Conservation (phyloP, 1,140 invertebrate species). For the Chlorops oryzae region DNA sequence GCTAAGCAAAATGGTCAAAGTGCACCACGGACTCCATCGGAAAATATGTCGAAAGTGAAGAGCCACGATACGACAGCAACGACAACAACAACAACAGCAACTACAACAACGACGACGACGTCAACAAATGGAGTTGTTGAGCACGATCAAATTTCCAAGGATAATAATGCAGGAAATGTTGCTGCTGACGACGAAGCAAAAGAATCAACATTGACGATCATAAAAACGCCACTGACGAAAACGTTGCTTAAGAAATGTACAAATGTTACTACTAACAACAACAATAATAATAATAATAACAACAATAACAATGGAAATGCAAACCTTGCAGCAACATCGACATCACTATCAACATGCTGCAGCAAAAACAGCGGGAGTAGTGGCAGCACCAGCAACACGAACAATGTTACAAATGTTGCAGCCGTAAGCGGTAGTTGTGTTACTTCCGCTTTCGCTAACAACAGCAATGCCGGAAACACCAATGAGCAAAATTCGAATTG, state of each 20-base stretch:
- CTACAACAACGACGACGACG: constrained; percentile 5
- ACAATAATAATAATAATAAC: constrained; percentile 13
- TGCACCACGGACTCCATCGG: too few species aligned
- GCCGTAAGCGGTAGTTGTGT: too few species aligned
- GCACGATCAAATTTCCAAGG: too few species aligned
- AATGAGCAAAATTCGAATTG: background rate
- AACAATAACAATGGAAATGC: constrained; percentile 8
- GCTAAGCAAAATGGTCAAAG: too few species aligned
- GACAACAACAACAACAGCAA: constrained; percentile 9
- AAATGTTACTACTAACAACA: constrained; percentile 2
- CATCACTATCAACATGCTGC: constrained; percentile 17
- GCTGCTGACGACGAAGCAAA: constrained; percentile 7
- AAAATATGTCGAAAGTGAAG: too few species aligned
- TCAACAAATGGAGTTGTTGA: constrained; percentile 9
- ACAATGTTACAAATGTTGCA: too few species aligned
- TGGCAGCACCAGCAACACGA: background rate
- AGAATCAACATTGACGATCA: constrained; percentile 26
- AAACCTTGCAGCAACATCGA: constrained; percentile 12
- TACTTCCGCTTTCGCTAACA: too few species aligned
- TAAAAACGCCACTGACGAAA: constrained; percentile 40
- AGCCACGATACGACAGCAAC: background rate
- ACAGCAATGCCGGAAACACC: constrained; percentile 10
- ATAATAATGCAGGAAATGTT: constrained; percentile 2
- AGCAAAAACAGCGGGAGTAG: background rate
- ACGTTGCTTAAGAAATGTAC: constrained; percentile 42